Evolutionary conservation across 2,797 vertebrate genomes (phyloP).

Genomic region (Pseudochromis fuscus): DNA sequence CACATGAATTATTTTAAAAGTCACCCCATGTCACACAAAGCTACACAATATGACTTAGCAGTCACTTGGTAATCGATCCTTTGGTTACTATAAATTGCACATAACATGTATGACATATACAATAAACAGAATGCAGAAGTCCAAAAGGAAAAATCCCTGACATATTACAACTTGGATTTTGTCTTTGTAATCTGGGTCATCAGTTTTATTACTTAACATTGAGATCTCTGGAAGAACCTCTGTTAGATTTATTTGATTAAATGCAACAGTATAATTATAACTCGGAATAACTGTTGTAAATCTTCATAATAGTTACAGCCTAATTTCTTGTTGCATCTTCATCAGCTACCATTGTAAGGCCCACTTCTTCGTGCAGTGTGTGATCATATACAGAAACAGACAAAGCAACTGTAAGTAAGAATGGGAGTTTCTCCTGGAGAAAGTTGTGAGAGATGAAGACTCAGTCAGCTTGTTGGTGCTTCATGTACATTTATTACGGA

Average conservation of each 20-base stretch:
- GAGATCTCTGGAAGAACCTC: neutral
- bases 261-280: neutral
- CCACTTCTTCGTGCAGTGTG: too few relatives aligned
- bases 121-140: neutral
- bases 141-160: neutral
- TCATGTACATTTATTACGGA: too few relatives aligned
- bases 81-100: neutral
- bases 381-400: too few relatives aligned
- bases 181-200: neutral
- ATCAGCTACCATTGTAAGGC: too few relatives aligned
- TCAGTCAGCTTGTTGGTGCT: too few relatives aligned
- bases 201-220: neutral
- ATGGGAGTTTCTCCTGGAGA: too few relatives aligned
- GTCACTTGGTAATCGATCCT: neutral
- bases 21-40: neutral
- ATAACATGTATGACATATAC: neutral
- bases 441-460: too few relatives aligned
- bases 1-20: neutral
- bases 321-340: too few relatives aligned
- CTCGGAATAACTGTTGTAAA: neutral
- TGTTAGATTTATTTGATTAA: neutral
- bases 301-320: too few relatives aligned
- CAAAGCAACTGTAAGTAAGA: too few relatives aligned
- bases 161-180: neutral
- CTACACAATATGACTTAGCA: neutral